Evolutionary conservation across 2,113 vertebrate genomes (phyloP).

Genomic region (Ondatra zibethicus): DNA sequence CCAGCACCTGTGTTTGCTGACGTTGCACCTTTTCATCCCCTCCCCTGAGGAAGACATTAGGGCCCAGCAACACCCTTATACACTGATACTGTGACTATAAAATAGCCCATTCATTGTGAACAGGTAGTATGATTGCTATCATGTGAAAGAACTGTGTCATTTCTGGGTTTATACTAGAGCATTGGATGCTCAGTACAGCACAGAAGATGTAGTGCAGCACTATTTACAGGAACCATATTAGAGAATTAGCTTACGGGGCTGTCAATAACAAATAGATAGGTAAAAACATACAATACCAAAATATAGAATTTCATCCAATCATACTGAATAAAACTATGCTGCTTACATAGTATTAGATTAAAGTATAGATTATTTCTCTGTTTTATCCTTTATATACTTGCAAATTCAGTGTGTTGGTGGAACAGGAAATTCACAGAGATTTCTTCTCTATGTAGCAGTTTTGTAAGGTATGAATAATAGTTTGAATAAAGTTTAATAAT

Average conservation of each 20-base stretch:
- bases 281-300: not conserved
- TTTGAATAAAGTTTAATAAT: not conserved
- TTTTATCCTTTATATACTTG: not conserved
- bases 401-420: not conserved
- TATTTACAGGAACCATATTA: not conserved
- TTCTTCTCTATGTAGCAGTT: not conserved
- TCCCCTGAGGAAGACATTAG: no score
- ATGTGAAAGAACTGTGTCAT: no score
- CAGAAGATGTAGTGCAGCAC: not conserved
- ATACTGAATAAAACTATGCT: not conserved
- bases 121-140: not conserved
- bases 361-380: not conserved
- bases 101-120: not conserved
- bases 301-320: not conserved
- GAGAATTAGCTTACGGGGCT: not conserved
- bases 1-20: no score
- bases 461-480: slow-evolving; percentile 22
- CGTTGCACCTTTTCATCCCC: no score
- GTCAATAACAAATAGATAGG: not conserved
- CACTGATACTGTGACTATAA: not conserved
- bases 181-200: no score
- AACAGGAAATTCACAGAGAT: not conserved
- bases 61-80: no score
- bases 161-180: no score
- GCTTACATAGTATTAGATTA: not conserved